Conservation (phyloP, 2,113 vertebrate genomes). For the Crotalus horridus region DNA sequence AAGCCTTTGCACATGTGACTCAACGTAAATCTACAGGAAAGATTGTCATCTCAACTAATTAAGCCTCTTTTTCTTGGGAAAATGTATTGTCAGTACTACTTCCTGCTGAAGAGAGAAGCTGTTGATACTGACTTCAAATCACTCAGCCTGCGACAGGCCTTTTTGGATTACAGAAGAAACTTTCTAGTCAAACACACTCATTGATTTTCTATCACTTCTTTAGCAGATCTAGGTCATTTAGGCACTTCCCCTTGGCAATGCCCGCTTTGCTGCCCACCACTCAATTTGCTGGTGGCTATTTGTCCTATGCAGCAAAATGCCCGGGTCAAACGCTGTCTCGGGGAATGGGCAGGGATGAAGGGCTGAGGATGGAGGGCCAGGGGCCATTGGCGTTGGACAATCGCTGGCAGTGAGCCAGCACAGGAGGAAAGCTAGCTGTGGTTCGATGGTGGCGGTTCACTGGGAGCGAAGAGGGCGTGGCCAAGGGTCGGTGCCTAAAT, state of each 20-base stretch:
- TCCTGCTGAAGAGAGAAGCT: background rate
- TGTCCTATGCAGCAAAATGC: background rate
- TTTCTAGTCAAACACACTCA: too few species aligned
- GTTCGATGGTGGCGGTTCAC: too few species aligned
- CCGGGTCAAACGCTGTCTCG: background rate
- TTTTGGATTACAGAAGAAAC: background rate
- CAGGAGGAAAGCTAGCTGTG: background rate
- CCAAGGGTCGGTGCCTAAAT: background rate
- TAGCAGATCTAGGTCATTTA: background rate
- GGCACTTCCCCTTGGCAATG: too few species aligned
- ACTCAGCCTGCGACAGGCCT: background rate
- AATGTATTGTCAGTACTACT: background rate
- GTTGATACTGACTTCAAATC: background rate
- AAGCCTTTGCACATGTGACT: slow-evolving; percentile 38
- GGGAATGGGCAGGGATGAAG: background rate
- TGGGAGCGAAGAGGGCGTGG: background rate
- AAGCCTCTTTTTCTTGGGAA: background rate
- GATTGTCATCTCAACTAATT: slow-evolving; percentile 37
- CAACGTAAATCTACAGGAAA: slow-evolving; percentile 50
- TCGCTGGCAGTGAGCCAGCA: background rate
- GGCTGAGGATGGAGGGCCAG: background rate
- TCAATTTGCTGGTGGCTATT: background rate
- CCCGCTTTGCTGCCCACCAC: too few species aligned
- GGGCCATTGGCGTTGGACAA: background rate
- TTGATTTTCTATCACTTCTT: background rate